phyloP scores from a whole-genome alignment of 1,140 invertebrate genomes.

The Neodiprion pinetum region DNA sequence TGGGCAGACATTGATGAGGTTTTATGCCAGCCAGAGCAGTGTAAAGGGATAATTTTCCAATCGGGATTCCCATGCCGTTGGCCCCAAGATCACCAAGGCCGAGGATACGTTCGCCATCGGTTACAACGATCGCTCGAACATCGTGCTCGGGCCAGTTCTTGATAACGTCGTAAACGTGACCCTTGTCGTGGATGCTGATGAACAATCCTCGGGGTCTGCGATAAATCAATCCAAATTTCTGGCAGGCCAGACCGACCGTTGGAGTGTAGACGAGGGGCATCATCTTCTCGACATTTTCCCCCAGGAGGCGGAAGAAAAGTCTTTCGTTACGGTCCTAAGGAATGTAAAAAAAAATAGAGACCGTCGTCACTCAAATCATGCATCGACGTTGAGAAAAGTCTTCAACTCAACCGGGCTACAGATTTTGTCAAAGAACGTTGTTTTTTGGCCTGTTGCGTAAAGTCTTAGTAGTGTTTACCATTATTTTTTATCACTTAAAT shows the following conservation, averaged over 20 bases:
- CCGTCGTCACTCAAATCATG: constrained; percentile 3
- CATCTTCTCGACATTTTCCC: constrained; percentile 86
- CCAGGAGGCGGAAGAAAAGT: constrained; percentile 91
- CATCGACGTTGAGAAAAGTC: constrained; percentile 17
- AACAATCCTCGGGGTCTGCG: constrained; percentile 92
- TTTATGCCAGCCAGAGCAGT: constrained; percentile 92
- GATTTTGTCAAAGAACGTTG: too few relatives aligned
- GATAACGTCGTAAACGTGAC: constrained; percentile 85
- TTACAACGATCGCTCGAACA: constrained; percentile 91
- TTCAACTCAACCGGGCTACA: not conserved
- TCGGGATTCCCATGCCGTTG: constrained; percentile 93
- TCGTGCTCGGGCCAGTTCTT: constrained; percentile 89
- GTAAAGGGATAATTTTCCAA: constrained; percentile 91
- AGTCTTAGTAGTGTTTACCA: not conserved
- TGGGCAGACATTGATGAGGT: constrained; percentile 86
- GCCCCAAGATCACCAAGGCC: constrained; percentile 94
- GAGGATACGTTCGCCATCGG: constrained; percentile 92
- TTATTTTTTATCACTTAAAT: not conserved
- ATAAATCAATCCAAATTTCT: constrained; percentile 95
- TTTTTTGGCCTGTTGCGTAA: too few relatives aligned
- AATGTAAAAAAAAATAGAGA: constrained; percentile 20
- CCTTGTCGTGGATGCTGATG: constrained; percentile 95
- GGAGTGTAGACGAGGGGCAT: constrained; percentile 94
- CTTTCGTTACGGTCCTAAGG: constrained; percentile 85
- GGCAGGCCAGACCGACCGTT: constrained; percentile 92